These are phyloP conservation scores for Dermochelys coriacea DNA, from an alignment of 2,797 vertebrate genomes.

Conservation along the genomic window DNA sequence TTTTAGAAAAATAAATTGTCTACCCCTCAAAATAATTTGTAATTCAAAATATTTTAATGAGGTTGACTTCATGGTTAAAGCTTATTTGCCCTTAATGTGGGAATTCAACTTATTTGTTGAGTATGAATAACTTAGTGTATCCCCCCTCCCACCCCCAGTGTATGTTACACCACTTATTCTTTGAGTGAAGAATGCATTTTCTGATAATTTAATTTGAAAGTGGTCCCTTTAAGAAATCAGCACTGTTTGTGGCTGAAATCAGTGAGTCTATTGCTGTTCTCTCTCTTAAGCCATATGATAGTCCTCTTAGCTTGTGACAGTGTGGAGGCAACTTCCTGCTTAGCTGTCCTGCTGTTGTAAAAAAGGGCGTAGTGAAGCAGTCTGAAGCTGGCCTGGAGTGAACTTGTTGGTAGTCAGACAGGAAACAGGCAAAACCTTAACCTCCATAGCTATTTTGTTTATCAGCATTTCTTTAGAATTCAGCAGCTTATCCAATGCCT, in stretches of 20 bases:
- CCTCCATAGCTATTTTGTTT: not conserved
- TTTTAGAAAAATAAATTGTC: accelerated
- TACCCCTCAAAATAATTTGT: not conserved
- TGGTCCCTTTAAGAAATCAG: too few species aligned
- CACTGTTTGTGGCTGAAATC: too few species aligned
- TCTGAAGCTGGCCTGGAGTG: too few species aligned
- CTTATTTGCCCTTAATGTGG: not conserved
- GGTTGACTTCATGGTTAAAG: not conserved
- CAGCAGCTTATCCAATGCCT: not conserved
- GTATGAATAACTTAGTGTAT: not conserved
- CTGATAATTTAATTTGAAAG: not conserved
- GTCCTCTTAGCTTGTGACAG: not conserved
- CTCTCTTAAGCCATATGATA: too few species aligned
- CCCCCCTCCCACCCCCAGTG: not conserved
- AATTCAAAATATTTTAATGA: not conserved
- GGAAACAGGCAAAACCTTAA: not conserved
- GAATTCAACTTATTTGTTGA: not conserved
- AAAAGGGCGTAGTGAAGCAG: not conserved
- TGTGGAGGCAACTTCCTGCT: not conserved
- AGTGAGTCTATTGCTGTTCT: too few species aligned
- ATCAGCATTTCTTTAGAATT: not conserved
- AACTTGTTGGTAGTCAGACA: not conserved
- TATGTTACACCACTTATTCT: not conserved
- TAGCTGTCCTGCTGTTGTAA: not conserved
- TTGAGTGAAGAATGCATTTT: not conserved